These are phyloP conservation scores for Nothocercus julius DNA, from an alignment of 2,113 vertebrate genomes.

Conservation along the genomic window DNA sequence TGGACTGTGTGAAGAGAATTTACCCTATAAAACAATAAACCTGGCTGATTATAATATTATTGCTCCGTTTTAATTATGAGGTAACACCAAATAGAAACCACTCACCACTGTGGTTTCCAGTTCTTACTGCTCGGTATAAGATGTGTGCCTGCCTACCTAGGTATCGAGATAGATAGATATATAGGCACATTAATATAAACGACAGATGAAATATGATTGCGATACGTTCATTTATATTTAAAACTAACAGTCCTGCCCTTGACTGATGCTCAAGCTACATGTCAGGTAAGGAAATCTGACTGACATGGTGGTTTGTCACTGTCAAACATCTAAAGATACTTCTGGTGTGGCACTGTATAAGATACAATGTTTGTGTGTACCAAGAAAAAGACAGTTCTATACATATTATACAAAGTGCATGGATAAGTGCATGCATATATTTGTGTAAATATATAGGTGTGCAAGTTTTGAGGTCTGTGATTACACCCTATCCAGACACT, in stretches of 20 bases:
- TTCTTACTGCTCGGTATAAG: neutral
- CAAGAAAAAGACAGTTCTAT: neutral
- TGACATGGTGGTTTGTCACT: neutral
- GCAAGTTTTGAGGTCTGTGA: neutral
- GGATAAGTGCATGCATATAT: neutral
- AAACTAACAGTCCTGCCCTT: neutral
- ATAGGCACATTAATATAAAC: neutral
- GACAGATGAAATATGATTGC: neutral
- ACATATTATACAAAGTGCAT: neutral
- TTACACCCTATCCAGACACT: neutral
- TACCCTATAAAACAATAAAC: neutral
- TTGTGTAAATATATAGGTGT: neutral
- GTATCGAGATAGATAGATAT: neutral
- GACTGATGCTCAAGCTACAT: neutral
- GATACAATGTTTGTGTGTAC: fast-evolving
- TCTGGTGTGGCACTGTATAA: neutral
- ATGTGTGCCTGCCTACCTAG: neutral
- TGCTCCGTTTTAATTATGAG: neutral
- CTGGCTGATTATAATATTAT: neutral
- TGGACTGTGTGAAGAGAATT: neutral
- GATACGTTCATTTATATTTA: neutral
- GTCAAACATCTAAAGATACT: neutral
- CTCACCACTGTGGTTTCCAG: neutral
- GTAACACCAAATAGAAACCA: neutral
- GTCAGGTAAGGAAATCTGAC: neutral